Percentiles rank a stretch among this genome's conserved stretches.
These are phyloP conservation scores for Boloria selene DNA, from an alignment of 2,888 invertebrate genomes.

Conservation along the genomic window DNA sequence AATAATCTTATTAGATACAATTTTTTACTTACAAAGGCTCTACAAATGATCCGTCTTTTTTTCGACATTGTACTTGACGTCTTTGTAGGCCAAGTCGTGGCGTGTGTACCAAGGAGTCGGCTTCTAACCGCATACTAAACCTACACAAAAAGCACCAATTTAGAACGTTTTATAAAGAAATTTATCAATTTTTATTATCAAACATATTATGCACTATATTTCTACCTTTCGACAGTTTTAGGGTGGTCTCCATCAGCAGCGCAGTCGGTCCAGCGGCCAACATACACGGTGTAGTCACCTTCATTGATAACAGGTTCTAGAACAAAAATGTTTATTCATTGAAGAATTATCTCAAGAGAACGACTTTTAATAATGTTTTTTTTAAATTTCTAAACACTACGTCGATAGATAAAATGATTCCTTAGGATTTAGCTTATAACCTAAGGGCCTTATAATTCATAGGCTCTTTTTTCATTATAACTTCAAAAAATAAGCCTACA, in stretches of 20 bases:
- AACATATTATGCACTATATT: no score
- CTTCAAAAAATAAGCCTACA: no score
- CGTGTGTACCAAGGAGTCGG: constrained; percentile 71
- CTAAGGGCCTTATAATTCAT: no score
- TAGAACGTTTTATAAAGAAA: no score
- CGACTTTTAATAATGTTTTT: no score
- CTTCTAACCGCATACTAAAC: constrained; percentile 51
- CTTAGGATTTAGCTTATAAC: no score
- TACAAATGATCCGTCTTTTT: constrained; percentile 66
- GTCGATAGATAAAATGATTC: no score
- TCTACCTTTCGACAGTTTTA: constrained; percentile 59
- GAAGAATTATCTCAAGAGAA: background rate
- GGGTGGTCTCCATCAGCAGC: constrained; percentile 57
- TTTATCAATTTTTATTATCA: no score
- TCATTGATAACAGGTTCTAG: constrained; percentile 50
- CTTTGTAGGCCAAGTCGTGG: constrained; percentile 73
- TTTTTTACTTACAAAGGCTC: constrained; percentile 65
- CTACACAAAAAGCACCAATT: constrained; percentile 40
- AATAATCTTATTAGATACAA: background rate
- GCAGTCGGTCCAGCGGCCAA: constrained; percentile 72
- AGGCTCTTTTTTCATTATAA: no score
- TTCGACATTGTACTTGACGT: constrained; percentile 71
- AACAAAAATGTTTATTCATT: constrained; percentile 42
- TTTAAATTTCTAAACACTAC: no score
- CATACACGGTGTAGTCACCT: constrained; percentile 60